phyloP scores from a whole-genome alignment of 2,888 invertebrate genomes.

The Harpagoxenus sublaevis region DNA sequence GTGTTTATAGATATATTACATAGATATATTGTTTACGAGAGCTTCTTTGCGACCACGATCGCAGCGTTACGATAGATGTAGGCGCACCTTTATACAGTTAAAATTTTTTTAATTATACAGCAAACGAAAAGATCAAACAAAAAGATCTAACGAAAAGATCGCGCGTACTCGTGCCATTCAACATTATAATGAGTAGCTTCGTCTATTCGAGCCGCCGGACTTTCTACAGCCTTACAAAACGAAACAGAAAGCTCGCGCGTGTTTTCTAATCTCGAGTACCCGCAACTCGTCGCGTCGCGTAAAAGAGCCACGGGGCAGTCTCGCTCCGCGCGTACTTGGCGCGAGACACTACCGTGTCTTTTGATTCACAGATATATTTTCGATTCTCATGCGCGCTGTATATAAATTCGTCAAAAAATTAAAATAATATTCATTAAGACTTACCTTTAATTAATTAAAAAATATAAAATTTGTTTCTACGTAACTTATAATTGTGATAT shows the following conservation, averaged over 20 bases:
- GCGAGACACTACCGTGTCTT: background rate
- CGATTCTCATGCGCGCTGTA: background rate
- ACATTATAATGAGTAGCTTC: conserved; percentile 38
- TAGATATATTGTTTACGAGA: no score
- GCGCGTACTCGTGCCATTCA: background rate
- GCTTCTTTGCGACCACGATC: no score
- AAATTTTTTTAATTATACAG: background rate
- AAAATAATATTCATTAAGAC: conserved; percentile 1
- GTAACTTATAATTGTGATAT: background rate
- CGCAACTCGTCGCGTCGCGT: no score
- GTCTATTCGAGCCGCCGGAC: no score
- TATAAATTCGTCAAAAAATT: background rate
- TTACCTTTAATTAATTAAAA: background rate
- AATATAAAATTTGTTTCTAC: background rate
- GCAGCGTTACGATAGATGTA: no score
- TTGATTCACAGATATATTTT: background rate
- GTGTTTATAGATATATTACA: no score
- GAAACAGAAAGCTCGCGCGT: no score
- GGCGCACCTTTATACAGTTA: no score
- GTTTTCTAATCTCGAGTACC: no score
- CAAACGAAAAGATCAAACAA: no score
- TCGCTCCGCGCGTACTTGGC: no score
- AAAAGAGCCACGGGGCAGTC: no score
- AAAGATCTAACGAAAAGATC: background rate
- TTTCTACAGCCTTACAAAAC: background rate